A percentile compares a stretch with the other conserved stretches of the same genome.
Conservation (phyloP, 2,888 invertebrate species). For the Drosophila paranaensis region DNA sequence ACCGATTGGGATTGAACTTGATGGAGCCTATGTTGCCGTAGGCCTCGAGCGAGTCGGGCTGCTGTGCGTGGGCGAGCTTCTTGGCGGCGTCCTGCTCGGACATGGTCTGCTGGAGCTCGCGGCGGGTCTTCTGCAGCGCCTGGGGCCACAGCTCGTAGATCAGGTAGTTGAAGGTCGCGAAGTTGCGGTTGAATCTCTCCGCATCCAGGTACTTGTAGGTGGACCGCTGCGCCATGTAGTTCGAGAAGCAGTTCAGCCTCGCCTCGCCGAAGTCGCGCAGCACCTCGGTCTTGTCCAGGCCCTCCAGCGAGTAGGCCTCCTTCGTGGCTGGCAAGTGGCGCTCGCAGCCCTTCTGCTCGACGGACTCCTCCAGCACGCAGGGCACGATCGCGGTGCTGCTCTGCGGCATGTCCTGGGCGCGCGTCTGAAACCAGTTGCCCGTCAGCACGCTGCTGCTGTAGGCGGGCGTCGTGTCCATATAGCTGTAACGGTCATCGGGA, state of each 20-base stretch:
- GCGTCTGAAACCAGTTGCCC: slow-evolving; percentile 45
- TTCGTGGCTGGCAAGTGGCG: slow-evolving; percentile 25
- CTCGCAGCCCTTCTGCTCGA: slow-evolving; percentile 22
- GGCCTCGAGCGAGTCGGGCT: slow-evolving; percentile 33
- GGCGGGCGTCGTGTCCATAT: slow-evolving; percentile 30
- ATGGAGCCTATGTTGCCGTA: slow-evolving; percentile 30
- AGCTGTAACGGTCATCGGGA: slow-evolving; percentile 37
- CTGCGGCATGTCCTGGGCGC: not conserved
- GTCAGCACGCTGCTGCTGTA: slow-evolving; percentile 46
- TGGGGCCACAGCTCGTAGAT: slow-evolving; percentile 42
- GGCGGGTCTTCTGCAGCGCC: slow-evolving; percentile 10
- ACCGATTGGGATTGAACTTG: not conserved
- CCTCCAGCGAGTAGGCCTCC: slow-evolving; percentile 19
- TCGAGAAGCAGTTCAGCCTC: not conserved
- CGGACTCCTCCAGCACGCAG: slow-evolving; percentile 1
- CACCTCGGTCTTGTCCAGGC: not conserved
- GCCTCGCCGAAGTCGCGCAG: slow-evolving; percentile 4
- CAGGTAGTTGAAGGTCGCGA: slow-evolving; percentile 39
- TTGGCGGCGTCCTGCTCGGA: not conserved
- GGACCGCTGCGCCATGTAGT: slow-evolving; percentile 13
- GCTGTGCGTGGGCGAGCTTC: not conserved
- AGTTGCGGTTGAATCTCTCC: slow-evolving; percentile 41
- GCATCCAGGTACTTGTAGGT: slow-evolving; percentile 20
- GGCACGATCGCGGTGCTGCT: slow-evolving; percentile 34
- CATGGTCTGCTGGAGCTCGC: not conserved